Percentiles rank a stretch among this genome's conserved stretches.
Conservation (phyloP, 2,797 vertebrate genomes). For the Lindbergichthys nudifrons region DNA sequence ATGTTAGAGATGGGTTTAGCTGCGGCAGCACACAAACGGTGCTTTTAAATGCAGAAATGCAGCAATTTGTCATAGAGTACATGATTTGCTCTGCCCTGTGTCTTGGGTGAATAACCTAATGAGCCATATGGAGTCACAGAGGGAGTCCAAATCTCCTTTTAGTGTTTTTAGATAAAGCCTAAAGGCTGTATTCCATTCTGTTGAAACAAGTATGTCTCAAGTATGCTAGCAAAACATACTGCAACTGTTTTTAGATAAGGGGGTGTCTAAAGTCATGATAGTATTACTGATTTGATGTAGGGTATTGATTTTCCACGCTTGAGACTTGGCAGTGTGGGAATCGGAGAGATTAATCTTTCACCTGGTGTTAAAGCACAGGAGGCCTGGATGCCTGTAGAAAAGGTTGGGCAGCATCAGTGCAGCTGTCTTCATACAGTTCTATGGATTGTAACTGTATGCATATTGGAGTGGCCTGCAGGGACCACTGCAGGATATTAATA, state of each 20-base stretch:
- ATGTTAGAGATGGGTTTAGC: constrained; percentile 9
- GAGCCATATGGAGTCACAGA: constrained; percentile 65
- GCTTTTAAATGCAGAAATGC: constrained; percentile 11
- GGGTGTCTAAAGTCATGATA: constrained; percentile 32
- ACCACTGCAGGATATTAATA: constrained; percentile 72
- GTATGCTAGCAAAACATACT: constrained; percentile 15
- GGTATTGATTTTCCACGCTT: constrained; percentile 59
- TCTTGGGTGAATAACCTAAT: constrained; percentile 48
- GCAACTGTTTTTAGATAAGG: constrained; percentile 31
- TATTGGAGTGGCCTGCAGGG: constrained; percentile 52
- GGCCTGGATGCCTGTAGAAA: constrained; percentile 24
- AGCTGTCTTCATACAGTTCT: constrained; percentile 47
- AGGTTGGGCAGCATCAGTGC: constrained; percentile 22
- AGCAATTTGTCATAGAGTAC: constrained; percentile 4
- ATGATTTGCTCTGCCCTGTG: constrained; percentile 4
- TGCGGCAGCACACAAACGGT: background rate
- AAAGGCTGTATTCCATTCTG: constrained; percentile 44
- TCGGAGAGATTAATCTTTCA: constrained; percentile 40
- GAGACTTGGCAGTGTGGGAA: constrained; percentile 40
- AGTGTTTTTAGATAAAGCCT: constrained; percentile 59
- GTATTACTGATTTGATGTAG: constrained; percentile 53
- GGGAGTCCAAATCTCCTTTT: constrained; percentile 47
- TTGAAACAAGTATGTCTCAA: constrained; percentile 24
- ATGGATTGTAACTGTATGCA: constrained; percentile 53
- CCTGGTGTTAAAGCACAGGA: constrained; percentile 33